Evolutionary conservation across 2,113 vertebrate genomes (phyloP), one percentile per base, ranked within the genome.

Genomic region (Eulacestoma nigropectus): DNA sequence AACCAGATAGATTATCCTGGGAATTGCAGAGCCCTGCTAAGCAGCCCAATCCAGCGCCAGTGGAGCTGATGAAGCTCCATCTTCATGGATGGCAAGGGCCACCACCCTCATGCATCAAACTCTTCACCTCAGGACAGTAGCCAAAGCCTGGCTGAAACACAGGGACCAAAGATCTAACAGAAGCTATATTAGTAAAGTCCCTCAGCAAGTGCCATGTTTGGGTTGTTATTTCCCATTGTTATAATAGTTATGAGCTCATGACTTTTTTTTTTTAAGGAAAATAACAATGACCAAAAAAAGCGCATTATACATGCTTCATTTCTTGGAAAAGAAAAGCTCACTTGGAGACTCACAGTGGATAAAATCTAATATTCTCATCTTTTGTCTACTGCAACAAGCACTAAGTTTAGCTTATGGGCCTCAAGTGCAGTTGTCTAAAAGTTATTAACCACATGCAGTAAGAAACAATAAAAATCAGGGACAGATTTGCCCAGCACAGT

Each of bases 71-170:
- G 26, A 77, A 87, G 59, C 42, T 80, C 49, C 22, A 16, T 11
- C 46, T 32, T 37, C 47, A 81, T 0, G 0, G 13, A 30, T 3
- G 4, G 25, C 1, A 1, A 80, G 3, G 6, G 35, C 13, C 84
- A 49, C 13, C 47, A 55, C 4, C 8, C 57, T 60, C 33, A 27
- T 10, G 20, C 37, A 55, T 39, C 46, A 23, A 53, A 76, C 33
- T 82, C 44, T 56, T 73, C 76, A 86, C 11, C 53, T 49, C 32
- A 47, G 15, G 32, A 32, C 37, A 72, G 30, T 2, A 4, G 30
- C 17, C 10, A 19, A 53, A 84, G 32, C 27, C 87, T 56, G 33
- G 16, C 44, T 25, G n/a, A 85, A 87, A 75, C 17, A 47, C 33
- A 32, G 25, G 32, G 16, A 88, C 13, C 35, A 42, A 85, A 84